Evolutionary conservation across 2,113 vertebrate species (phyloP).

Genomic region (Pelodiscus sinensis): DNA sequence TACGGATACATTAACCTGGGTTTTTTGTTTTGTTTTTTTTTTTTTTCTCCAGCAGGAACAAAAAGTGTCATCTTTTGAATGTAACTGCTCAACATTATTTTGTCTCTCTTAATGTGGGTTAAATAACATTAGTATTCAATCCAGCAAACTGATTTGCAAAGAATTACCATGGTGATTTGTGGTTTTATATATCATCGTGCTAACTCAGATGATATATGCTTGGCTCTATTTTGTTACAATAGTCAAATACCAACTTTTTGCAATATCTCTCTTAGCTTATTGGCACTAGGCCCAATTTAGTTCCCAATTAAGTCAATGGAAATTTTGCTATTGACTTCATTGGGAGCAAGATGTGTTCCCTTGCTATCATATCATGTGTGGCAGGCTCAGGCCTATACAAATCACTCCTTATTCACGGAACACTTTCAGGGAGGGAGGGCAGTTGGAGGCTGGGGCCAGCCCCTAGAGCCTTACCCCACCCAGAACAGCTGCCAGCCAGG

Average conservation of each 20-base stretch:
- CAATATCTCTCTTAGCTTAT: conserved; percentile 8
- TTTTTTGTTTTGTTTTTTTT: not conserved
- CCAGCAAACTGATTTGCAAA: conserved; percentile 22
- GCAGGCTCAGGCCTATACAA: not conserved
- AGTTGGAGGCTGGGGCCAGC: too few relatives aligned
- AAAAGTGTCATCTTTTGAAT: conserved; percentile 57
- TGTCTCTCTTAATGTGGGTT: conserved; percentile 63
- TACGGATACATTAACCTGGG: not conserved
- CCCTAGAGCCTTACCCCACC: too few relatives aligned
- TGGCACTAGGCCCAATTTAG: not conserved
- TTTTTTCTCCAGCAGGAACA: not conserved
- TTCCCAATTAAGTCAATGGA: not conserved
- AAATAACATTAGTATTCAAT: conserved; percentile 56
- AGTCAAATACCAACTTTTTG: not conserved
- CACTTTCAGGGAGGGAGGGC: not conserved
- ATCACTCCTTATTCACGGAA: not conserved
- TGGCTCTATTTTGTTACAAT: conserved; percentile 1
- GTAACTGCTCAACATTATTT: conserved; percentile 48
- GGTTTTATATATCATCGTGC: not conserved
- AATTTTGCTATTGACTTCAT: conserved; percentile 3
- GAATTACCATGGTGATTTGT: conserved; percentile 70
- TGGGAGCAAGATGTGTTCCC: not conserved
- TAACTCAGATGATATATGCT: not conserved
- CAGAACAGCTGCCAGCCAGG: too few relatives aligned
- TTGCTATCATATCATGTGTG: not conserved